Conservation (phyloP, 2,888 invertebrate species). For the Nesidiocoris tenuis region DNA sequence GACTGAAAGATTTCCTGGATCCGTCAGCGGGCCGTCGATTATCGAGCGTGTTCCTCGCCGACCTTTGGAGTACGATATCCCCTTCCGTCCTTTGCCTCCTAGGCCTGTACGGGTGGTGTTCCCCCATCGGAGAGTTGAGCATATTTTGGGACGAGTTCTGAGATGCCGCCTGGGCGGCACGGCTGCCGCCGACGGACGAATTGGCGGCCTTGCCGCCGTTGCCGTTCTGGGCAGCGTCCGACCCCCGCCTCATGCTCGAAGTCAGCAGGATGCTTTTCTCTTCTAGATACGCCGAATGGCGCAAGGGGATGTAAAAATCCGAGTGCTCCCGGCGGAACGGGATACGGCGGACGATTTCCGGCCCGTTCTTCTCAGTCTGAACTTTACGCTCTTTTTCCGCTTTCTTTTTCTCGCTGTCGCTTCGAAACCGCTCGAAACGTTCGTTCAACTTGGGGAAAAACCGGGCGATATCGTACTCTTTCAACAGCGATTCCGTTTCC, state of each 20-base stretch:
- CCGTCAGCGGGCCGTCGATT: constrained; percentile 26
- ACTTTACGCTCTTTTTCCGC: constrained; percentile 55
- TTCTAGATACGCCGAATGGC: constrained; percentile 70
- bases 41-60: constrained; percentile 33
- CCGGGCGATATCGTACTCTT: constrained; percentile 84
- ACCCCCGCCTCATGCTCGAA: constrained; percentile 53
- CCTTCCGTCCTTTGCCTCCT: constrained; percentile 87
- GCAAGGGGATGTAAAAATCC: constrained; percentile 73
- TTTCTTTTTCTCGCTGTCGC: constrained; percentile 51
- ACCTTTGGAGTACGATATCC: constrained; percentile 73
- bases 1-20: constrained; percentile 32
- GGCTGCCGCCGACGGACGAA: constrained; percentile 62
- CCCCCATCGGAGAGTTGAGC: constrained; percentile 54
- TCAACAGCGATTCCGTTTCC: constrained; percentile 72
- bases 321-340: constrained; percentile 77
- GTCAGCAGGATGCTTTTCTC: constrained; percentile 57
- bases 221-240: constrained; percentile 50
- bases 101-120: constrained; percentile 62
- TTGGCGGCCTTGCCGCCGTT: constrained; percentile 55
- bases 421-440: constrained; percentile 54
- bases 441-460: constrained; percentile 67
- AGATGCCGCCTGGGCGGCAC: not conserved
- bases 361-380: constrained; percentile 50
- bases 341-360: constrained; percentile 48
- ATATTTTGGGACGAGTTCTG: not conserved